Evolutionary conservation across 2,113 vertebrate species (phyloP), one percentile per base, ranked within the genome.

Genomic region (Pyxicephalus adspersus): DNA sequence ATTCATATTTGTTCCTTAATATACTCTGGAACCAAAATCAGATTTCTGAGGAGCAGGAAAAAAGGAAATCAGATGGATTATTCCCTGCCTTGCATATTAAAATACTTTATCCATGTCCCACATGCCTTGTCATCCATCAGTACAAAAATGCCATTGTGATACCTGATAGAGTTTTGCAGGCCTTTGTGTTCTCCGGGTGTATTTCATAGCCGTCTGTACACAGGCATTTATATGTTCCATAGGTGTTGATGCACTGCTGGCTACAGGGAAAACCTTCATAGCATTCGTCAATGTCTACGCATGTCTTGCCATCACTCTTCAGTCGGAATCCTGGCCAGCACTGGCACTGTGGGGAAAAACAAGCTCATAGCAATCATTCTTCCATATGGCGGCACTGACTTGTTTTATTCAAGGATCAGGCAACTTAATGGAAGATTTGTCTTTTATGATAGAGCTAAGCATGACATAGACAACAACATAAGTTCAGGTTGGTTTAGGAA

Each of bases 251-350:
- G 89, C 98, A 99, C 71, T 94, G 95, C 87, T 99, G 98, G 90
- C 97, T 99, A 86, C 98, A 99, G 50, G 98, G 97, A 73, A 98
- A 95, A 16, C 90, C 95, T n/a, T 91, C 91, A 11, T 92, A 91
- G 78, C 98, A 99, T 91, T 99, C 98, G 76, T 99, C 96, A 88
- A 95, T 86, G 88, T 99, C 98, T 76, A 95, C 88, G 80, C 98
- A 99, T 0, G 95, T 99, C 94, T 92, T 99, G 72, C 97, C 96
- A 85, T 99, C 96, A 83, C 97, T 93, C 87, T 99, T 99, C 86
- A 99, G 91, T 78, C 92, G 90, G 84, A 99, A 99, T 85, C 97
- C 98, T 85, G 97, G 97, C 98, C 98, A 99, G 87, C 98, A 99
- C 86, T 98, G 97, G 86, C 98, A 99, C 98, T 99, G 84, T 57